Conservation (phyloP, 2,113 vertebrate species). For the Muntiacus muntjak region DNA sequence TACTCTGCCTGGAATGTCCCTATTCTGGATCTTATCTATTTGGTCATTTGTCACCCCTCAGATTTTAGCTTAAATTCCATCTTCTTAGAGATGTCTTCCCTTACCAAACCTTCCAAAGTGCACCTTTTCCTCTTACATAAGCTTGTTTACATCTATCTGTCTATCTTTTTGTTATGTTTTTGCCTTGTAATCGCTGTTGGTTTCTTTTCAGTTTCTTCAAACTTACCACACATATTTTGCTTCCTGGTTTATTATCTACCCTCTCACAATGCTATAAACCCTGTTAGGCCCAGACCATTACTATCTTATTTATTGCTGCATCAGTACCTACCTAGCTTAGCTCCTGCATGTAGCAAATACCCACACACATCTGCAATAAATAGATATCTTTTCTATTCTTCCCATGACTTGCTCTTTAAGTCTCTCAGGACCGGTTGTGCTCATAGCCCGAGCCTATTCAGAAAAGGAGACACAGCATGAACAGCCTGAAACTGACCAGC, state of each 20-base stretch:
- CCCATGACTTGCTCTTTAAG: background rate
- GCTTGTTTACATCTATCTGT: background rate
- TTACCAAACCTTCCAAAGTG: background rate
- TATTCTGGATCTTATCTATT: background rate
- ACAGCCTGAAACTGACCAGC: background rate
- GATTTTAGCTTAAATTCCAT: background rate
- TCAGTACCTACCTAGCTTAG: background rate
- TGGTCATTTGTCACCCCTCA: background rate
- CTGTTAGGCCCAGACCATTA: background rate
- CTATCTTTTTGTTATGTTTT: background rate
- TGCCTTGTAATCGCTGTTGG: background rate
- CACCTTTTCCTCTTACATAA: background rate
- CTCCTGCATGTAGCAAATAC: background rate
- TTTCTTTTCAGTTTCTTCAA: background rate
- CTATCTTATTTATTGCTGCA: background rate
- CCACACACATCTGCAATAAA: background rate
- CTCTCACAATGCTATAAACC: background rate
- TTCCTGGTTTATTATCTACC: background rate
- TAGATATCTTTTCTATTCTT: background rate
- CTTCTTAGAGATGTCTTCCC: background rate
- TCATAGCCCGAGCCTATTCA: background rate
- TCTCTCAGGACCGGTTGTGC: background rate
- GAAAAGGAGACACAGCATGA: accelerated
- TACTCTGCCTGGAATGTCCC: background rate
- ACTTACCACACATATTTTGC: background rate